Evolutionary conservation across 2,888 invertebrate genomes (phyloP), one percentile per base, ranked within the genome.

Genomic region (Acrobeloides nanus): DNA sequence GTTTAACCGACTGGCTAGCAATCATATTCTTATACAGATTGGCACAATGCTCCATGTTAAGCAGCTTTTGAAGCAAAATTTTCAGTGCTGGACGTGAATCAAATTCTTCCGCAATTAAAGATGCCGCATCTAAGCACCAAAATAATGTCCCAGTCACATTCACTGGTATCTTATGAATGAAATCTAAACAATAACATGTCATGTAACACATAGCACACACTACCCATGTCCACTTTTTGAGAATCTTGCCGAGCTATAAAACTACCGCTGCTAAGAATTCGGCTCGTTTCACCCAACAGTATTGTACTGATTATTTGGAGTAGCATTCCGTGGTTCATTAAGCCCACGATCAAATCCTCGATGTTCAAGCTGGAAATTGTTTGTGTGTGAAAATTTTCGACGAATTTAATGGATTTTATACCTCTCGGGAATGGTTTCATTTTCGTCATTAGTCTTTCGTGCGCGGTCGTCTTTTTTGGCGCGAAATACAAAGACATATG

Each of bases 301-400:
- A 62, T 32, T 10, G 48, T 47, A n/a, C 55, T 50, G 29, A 62
- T 38, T 25, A 61, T 46, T 46, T 63, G 62, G 1, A 63, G 45
- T 5, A 64, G 43, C 21, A 55, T 46, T 24, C 60, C 59, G 38
- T 60, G 56, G 2, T 32, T 58, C n/a, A 53, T 17, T 1, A 59
- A 18, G 6, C 56, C 38, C 29, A 39, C 34, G 24, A 53, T 53
- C 17, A 53, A 23, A 29, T 53, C 53, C 26, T 53, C 53, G 25
- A 53, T 44, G 2, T 17, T 21, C 8, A 44, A 35, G 17, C 45
- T 44, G 45, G n/a, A 44, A 32, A 12, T 32, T 29, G 15, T 12
- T 12, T 29, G 15, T 29, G 31, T 29, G n/a, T n/a, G n/a, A n/a
- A n/a, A n/a, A n/a, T n/a, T n/a, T n/a, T n/a, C n/a, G n/a, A n/a